These are phyloP conservation scores for Ceraclea dissimilis DNA, from an alignment of 2,888 invertebrate genomes.

Conservation along the genomic window DNA sequence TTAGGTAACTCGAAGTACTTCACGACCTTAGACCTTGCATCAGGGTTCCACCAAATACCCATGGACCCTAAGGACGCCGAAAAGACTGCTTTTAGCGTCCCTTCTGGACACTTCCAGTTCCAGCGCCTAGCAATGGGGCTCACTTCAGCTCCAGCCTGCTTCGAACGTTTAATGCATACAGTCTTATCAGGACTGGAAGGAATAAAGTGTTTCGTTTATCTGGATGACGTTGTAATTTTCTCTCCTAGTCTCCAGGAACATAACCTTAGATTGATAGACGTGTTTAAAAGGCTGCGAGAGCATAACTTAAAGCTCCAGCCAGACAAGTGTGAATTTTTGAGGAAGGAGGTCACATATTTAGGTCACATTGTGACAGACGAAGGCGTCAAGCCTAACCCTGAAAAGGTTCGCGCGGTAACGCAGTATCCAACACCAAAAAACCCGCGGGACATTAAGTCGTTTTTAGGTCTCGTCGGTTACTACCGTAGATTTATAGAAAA, in stretches of 20 bases:
- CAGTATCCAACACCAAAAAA: too few relatives aligned
- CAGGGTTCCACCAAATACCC: slow-evolving; percentile 4
- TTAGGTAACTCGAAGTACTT: slow-evolving; percentile 3
- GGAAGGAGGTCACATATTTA: too few relatives aligned
- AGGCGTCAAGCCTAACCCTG: too few relatives aligned
- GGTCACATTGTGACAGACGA: too few relatives aligned
- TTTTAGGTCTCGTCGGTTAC: too few relatives aligned
- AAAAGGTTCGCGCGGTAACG: too few relatives aligned
- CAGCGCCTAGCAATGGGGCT: slow-evolving; percentile 1
- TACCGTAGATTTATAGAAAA: too few relatives aligned
- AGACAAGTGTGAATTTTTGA: too few relatives aligned
- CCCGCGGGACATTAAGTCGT: too few relatives aligned
- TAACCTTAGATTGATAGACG: neutral
- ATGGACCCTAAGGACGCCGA: neutral
- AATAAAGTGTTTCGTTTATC: neutral
- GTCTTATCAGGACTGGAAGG: slow-evolving; percentile 4
- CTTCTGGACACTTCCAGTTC: neutral
- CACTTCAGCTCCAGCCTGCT: neutral
- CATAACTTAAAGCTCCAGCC: too few relatives aligned
- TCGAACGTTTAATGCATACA: slow-evolving; percentile 2
- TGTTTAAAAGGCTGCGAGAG: neutral
- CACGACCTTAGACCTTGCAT: slow-evolving; percentile 1
- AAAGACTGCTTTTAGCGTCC: slow-evolving; percentile 5
- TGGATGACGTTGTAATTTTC: slow-evolving; percentile 6
- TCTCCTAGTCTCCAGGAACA: neutral